phyloP scores from a whole-genome alignment of 1,140 invertebrate genomes.

The Hycleus cichorii region DNA sequence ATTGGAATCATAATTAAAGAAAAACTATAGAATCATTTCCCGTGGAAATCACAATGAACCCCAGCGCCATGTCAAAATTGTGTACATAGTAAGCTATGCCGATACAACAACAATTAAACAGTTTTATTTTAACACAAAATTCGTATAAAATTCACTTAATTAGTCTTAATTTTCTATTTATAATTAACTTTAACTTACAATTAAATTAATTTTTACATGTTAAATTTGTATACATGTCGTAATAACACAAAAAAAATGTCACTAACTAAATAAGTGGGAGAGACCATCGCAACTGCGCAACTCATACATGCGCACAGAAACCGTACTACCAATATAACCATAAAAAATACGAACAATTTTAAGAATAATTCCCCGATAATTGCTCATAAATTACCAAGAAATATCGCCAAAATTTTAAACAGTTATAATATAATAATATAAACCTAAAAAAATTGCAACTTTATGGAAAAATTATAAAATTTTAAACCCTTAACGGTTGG shows the following conservation, averaged over 20 bases:
- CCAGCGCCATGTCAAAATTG: constrained; percentile 33
- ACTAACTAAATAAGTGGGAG: constrained; percentile 33
- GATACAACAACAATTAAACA: constrained; percentile 9
- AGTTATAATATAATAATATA: too few relatives aligned
- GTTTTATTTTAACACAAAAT: not conserved
- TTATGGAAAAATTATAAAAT: too few relatives aligned
- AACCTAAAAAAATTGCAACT: too few relatives aligned
- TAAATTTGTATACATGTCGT: constrained; percentile 33
- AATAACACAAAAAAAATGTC: constrained; percentile 37
- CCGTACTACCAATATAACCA: not conserved
- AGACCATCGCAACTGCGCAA: constrained; percentile 17
- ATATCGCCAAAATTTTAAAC: too few relatives aligned
- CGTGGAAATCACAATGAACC: constrained; percentile 19
- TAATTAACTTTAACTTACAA: constrained; percentile 22
- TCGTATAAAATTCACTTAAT: not conserved
- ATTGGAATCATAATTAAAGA: not conserved
- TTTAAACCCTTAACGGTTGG: too few relatives aligned
- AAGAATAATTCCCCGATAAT: too few relatives aligned
- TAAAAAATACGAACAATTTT: too few relatives aligned
- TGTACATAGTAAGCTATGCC: constrained; percentile 17
- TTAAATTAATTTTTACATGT: constrained; percentile 32
- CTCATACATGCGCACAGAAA: not conserved
- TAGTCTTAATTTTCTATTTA: not conserved
- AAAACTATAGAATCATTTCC: not conserved
- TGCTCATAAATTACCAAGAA: too few relatives aligned